phyloP scores from a whole-genome alignment of 2,888 invertebrate genomes.

The Eucera pruinosa region DNA sequence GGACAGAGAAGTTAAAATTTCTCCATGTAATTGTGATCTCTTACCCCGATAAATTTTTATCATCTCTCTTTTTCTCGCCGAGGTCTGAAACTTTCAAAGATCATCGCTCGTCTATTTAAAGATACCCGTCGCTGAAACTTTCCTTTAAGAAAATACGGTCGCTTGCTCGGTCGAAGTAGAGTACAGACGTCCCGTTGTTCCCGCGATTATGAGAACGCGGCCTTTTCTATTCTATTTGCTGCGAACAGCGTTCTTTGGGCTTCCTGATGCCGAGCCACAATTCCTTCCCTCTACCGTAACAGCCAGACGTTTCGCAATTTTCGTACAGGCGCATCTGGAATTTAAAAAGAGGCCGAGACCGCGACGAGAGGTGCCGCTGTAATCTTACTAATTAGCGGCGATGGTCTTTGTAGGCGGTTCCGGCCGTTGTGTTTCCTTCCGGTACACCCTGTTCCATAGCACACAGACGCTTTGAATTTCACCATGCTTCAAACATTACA shows the following conservation, averaged over 20 bases:
- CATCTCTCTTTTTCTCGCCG: constrained; percentile 2
- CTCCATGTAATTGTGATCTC: constrained; percentile 55
- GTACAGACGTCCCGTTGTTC: not conserved
- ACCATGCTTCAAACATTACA: constrained; percentile 46
- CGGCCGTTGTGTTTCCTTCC: constrained; percentile 55
- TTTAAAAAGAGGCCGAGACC: constrained; percentile 65
- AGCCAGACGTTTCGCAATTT: constrained; percentile 32
- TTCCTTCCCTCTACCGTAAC: not conserved
- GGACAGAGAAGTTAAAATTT: constrained; percentile 57
- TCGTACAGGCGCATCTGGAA: constrained; percentile 54
- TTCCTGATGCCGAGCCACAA: constrained; percentile 10
- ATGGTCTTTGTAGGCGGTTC: constrained; percentile 63
- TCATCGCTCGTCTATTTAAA: constrained; percentile 62
- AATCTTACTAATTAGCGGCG: constrained; percentile 75
- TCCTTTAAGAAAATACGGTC: not conserved
- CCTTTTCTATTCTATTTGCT: constrained; percentile 1
- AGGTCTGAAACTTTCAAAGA: constrained; percentile 59
- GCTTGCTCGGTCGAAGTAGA: not conserved
- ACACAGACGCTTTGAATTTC: constrained; percentile 49
- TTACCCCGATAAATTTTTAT: constrained; percentile 54
- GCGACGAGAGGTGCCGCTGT: constrained; percentile 57
- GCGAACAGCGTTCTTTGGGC: constrained; percentile 16
- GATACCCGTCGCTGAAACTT: constrained; percentile 55
- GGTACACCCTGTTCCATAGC: constrained; percentile 36
- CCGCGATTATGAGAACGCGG: constrained; percentile 4